Evolutionary conservation across 2,797 vertebrate species (phyloP).

Genomic region (Pantherophis alleghaniensis): DNA sequence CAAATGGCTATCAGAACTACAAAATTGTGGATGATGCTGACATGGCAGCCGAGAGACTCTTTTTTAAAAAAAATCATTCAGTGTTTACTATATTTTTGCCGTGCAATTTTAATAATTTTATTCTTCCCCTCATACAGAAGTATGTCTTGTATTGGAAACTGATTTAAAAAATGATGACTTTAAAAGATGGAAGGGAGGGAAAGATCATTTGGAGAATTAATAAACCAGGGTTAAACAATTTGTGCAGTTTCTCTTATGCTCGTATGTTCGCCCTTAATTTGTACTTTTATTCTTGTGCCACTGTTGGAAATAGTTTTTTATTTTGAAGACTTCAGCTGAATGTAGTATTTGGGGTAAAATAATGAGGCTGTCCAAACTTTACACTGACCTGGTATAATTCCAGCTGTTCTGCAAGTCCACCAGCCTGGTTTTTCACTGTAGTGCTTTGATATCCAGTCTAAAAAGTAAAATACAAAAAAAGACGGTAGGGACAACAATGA

Average conservation of each 20-base stretch:
- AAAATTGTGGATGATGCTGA: neutral
- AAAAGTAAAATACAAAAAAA: neutral
- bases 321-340: neutral
- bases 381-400: neutral
- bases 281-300: neutral
- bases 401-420: neutral
- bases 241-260: neutral
- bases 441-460: neutral
- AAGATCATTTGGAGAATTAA: neutral
- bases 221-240: neutral
- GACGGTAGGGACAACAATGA: too few species aligned
- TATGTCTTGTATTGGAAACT: neutral
- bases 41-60: neutral
- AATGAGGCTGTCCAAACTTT: neutral
- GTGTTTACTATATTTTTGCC: neutral
- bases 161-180: neutral
- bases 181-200: neutral
- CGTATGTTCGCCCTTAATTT: neutral
- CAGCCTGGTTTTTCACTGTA: neutral
- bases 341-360: neutral
- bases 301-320: neutral
- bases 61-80: neutral
- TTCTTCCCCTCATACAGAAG: neutral
- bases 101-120: neutral
- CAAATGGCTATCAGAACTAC: neutral